Base-by-base conservation (phyloP, 2,113 vertebrate genomes). In the Alosa alosa region DNA sequence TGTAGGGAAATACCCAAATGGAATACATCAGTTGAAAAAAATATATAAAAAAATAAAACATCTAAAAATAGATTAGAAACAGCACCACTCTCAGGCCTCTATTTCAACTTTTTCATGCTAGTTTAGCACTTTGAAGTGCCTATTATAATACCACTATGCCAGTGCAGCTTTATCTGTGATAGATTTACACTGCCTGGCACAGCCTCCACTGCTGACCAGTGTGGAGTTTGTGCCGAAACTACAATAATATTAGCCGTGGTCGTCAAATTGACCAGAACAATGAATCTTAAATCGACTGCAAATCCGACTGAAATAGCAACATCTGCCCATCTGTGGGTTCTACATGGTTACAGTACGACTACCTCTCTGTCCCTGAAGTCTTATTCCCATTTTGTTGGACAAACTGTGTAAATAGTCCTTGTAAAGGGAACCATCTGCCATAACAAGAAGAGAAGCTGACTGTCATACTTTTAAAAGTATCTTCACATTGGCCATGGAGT, bases 211-310 rank as follows among this genome's bases (percentile, higher is more conserved):
- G 64, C n/a, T 83, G 68, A 46, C 82, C 60, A 75, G 72, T 81
- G 10, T 75, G 55, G 82, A 25, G 17, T 15, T 83, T 81, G 60
- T 4, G 44, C 57, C 31, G 60, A 83, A 85, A 81, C 86, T 84
- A 81, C n/a, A 22, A 64, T 87, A 87, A 85, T 81, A 85, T 85
- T 83, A 81, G 44, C 20, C 49, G n/a, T 50, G 31, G 39, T 64
- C 81, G 25, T 31, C 25, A 52, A 86, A 83, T 86, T 83, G 82
- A 82, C 84, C 44, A 78, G 75, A 83, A 57, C 50, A 83, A 45
- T 83, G 50, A 46, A 55, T 50, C 47, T 83, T 5, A 81, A 88
- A 85, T 81, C 7, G 64, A n/a, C 49, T 25, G 44, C 55, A 36
- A 78, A 78, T 78, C 31, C 72, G 10, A 31, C 72, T 36, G 72